Evolutionary conservation across 1,140 invertebrate species (phyloP).

Genomic region (Drosophila hydei): DNA sequence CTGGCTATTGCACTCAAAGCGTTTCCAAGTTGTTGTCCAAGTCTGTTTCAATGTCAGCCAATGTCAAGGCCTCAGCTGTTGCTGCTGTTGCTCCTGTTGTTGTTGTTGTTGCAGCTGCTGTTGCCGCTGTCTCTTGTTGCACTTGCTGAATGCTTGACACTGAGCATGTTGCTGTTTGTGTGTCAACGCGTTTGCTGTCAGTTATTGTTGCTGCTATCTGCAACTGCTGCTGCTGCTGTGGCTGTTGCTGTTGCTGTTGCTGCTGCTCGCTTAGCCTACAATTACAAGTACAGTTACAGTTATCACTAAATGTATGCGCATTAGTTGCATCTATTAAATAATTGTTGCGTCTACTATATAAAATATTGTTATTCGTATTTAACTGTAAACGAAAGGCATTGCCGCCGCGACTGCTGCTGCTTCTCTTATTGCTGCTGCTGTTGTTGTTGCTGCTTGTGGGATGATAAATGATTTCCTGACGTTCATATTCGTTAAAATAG

Average conservation of each 20-base stretch:
- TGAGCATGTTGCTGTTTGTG: conserved; percentile 50
- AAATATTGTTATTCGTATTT: conserved; percentile 72
- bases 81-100: neutral
- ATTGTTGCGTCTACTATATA: conserved; percentile 74
- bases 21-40: conserved; percentile 42
- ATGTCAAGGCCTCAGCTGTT: conserved; percentile 59
- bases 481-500: conserved; percentile 83
- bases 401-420: conserved; percentile 23
- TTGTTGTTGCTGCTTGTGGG: conserved; percentile 62
- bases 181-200: conserved; percentile 38
- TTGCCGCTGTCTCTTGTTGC: conserved; percentile 28
- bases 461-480: conserved; percentile 83
- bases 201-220: conserved; percentile 39
- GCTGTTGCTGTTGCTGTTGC: conserved; percentile 20
- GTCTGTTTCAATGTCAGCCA: conserved; percentile 67
- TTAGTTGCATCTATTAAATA: conserved; percentile 69
- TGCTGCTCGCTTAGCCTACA: conserved; percentile 66
- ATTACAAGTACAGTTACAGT: conserved; percentile 81
- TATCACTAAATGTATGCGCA: conserved; percentile 81
- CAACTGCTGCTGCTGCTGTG: conserved; percentile 30
- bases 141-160: conserved; percentile 77
- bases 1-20: conserved; percentile 49
- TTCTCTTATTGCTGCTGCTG: conserved; percentile 39
- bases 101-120: conserved; percentile 11
- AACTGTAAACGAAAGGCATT: conserved; percentile 41